Percentiles rank a stretch among this genome's conserved stretches.
These are phyloP conservation scores for Amblyopsis rosae DNA, from an alignment of 2,113 vertebrate species.

Conservation along the genomic window DNA sequence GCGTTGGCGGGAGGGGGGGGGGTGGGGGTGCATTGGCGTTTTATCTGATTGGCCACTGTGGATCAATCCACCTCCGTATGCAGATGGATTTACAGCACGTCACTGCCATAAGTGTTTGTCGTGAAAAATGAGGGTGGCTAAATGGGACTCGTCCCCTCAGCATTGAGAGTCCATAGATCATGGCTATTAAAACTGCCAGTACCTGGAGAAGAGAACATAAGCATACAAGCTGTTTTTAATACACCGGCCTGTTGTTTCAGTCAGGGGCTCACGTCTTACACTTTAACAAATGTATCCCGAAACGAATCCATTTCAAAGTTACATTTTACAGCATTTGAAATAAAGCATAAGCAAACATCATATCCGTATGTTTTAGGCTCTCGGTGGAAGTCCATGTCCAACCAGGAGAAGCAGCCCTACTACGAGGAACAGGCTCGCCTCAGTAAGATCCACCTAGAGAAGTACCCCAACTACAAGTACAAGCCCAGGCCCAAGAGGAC, in stretches of 20 bases:
- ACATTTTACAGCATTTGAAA: too few species aligned
- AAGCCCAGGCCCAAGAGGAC: conserved; percentile 98
- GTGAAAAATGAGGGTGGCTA: conserved; percentile 79
- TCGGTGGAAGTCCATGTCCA: conserved; percentile 98
- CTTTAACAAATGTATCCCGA: too few species aligned
- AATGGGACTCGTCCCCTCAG: conserved; percentile 76
- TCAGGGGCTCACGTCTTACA: conserved; percentile 25
- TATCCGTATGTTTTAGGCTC: conserved; percentile 78
- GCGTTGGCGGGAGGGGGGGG: neutral
- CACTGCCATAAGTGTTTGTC: conserved; percentile 73
- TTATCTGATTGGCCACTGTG: conserved; percentile 37
- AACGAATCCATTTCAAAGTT: too few species aligned
- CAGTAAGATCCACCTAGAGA: conserved; percentile 98
- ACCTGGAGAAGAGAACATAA: conserved; percentile 46
- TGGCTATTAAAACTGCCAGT: conserved; percentile 69
- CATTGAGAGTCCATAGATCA: conserved; percentile 75
- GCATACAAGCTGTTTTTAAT: conserved; percentile 64
- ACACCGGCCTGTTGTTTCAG: conserved; percentile 46
- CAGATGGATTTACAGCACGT: conserved; percentile 76
- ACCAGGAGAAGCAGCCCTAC: conserved; percentile 98
- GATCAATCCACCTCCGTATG: conserved; percentile 54
- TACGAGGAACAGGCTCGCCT: conserved; percentile 98
- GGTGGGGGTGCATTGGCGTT: neutral
- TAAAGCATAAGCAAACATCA: too few species aligned
- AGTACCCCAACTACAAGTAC: conserved; percentile 99